A percentile compares a stretch with the other conserved stretches of the same genome.
phyloP scores from a whole-genome alignment of 1,140 invertebrate species.

The Drosophila kanapiae region DNA sequence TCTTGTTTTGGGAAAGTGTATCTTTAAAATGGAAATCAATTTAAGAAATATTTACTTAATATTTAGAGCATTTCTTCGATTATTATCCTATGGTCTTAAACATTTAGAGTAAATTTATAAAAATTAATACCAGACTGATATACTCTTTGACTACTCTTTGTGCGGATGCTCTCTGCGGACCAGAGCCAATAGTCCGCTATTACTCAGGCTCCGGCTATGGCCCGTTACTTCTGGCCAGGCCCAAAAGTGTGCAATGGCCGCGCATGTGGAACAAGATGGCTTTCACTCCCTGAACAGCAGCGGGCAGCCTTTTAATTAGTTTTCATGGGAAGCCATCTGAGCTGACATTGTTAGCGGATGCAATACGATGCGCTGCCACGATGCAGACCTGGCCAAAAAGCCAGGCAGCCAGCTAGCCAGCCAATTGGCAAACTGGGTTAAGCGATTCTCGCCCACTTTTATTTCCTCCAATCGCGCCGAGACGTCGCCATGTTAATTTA shows the following conservation, averaged over 20 bases:
- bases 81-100: too few relatives aligned
- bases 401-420: not conserved
- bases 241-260: conserved; percentile 23
- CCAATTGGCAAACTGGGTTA: conserved; percentile 61
- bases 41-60: too few relatives aligned
- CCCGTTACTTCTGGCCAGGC: conserved; percentile 10
- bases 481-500: conserved; percentile 64
- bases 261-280: conserved; percentile 37
- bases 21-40: too few relatives aligned
- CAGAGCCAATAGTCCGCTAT: conserved; percentile 13
- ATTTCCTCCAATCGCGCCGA: conserved; percentile 31
- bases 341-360: conserved; percentile 44
- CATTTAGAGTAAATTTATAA: too few relatives aligned
- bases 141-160: conserved; percentile 7
- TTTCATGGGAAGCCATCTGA: conserved; percentile 43
- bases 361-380: conserved; percentile 12
- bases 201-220: conserved; percentile 22
- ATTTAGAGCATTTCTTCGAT: too few relatives aligned
- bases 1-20: not conserved
- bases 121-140: not conserved
- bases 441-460: conserved; percentile 32
- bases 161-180: not conserved
- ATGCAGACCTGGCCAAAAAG: conserved; percentile 43
- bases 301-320: conserved; percentile 47
- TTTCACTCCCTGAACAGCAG: conserved; percentile 1